These are phyloP conservation scores for Thymelicus acteon DNA, from an alignment of 2,888 invertebrate species.

Conservation along the genomic window DNA sequence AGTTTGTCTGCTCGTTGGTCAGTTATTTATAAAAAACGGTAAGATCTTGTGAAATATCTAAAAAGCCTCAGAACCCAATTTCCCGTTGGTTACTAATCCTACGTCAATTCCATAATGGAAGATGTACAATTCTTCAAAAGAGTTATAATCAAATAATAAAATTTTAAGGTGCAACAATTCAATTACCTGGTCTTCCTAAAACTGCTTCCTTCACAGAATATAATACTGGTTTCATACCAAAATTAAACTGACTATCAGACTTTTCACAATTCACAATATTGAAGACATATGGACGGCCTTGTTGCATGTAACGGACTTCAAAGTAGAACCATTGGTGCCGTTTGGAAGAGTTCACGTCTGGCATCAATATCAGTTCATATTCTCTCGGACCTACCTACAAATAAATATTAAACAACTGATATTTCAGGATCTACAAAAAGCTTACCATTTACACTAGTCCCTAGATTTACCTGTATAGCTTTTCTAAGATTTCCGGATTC, in stretches of 20 bases:
- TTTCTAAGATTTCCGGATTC: constrained; percentile 94
- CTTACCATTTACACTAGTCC: background rate
- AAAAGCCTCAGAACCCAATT: too few species aligned
- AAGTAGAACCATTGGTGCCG: constrained; percentile 97
- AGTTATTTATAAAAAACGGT: too few species aligned
- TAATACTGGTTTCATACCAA: constrained; percentile 94
- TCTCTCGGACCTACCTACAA: constrained; percentile 89
- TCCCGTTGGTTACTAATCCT: background rate
- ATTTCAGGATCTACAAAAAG: background rate
- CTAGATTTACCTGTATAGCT: constrained; percentile 87
- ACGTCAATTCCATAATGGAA: background rate
- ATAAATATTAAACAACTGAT: constrained; percentile 27
- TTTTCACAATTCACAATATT: constrained; percentile 96
- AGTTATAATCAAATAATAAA: too few species aligned
- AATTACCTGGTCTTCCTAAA: constrained; percentile 76
- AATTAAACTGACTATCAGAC: constrained; percentile 93
- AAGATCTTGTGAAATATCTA: too few species aligned
- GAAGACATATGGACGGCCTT: constrained; percentile 89
- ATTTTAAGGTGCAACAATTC: background rate
- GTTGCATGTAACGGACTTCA: constrained; percentile 92
- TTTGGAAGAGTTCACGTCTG: constrained; percentile 91
- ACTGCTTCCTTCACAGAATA: constrained; percentile 92
- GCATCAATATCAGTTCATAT: constrained; percentile 92
- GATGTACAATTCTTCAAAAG: too few species aligned
- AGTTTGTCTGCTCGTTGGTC: too few species aligned